A percentile compares a stretch with the other conserved stretches of the same genome.
These are phyloP conservation scores for Chloropsis hardwickii DNA, from an alignment of 2,113 vertebrate species.

Conservation along the genomic window DNA sequence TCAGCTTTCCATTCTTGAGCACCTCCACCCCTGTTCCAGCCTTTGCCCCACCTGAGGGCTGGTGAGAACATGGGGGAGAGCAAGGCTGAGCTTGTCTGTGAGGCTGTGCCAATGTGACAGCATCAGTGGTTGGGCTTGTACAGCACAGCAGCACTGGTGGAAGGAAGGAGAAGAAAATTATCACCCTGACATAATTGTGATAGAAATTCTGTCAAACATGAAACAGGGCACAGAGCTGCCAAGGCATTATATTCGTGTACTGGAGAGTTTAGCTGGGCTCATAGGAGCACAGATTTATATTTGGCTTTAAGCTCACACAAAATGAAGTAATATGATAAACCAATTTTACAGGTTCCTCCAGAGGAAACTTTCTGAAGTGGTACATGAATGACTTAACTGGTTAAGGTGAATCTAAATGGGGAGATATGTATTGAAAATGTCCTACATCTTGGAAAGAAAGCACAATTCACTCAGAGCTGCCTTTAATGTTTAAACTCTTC, in stretches of 20 bases:
- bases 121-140: neutral
- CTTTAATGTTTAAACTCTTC: neutral
- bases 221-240: neutral
- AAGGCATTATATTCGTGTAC: neutral
- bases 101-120: neutral
- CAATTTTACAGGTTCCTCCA: conserved; percentile 39
- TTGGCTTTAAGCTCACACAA: conserved; percentile 35
- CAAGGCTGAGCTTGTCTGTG: neutral
- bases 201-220: conserved; percentile 8
- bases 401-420: conserved; percentile 12
- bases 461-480: neutral
- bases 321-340: conserved; percentile 34
- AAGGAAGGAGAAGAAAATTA: neutral
- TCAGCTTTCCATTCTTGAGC: neutral
- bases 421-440: neutral
- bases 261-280: neutral
- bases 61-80: neutral
- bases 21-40: neutral
- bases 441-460: neutral
- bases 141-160: neutral
- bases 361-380: conserved; percentile 44
- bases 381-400: neutral
- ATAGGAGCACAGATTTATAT: conserved; percentile 29
- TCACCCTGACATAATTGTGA: neutral
- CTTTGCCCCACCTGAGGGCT: neutral